These are phyloP conservation scores for Penaeus indicus DNA, from an alignment of 1,140 invertebrate genomes.

Conservation along the genomic window DNA sequence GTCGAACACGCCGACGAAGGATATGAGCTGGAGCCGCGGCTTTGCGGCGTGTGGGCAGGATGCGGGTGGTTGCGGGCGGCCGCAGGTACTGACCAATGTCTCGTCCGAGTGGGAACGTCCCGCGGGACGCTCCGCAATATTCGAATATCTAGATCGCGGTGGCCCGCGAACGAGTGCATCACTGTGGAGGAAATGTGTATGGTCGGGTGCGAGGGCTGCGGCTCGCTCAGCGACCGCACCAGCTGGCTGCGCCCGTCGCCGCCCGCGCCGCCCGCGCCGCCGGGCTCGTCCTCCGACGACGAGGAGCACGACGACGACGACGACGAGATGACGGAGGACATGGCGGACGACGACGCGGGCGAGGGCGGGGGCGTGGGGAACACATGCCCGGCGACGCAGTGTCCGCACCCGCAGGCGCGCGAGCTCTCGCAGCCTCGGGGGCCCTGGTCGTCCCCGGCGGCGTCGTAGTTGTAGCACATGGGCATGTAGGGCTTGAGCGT, in stretches of 20 bases:
- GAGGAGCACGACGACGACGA: conserved; percentile 42
- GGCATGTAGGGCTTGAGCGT: conserved; percentile 70
- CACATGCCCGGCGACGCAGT: conserved; percentile 52
- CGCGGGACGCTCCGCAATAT: conserved; percentile 38
- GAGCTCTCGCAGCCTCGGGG: conserved; percentile 39
- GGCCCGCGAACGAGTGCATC: conserved; percentile 44
- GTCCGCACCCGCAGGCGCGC: conserved; percentile 56
- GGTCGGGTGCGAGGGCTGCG: conserved; percentile 28
- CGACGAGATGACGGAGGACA: conserved; percentile 46
- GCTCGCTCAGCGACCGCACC: conserved; percentile 55
- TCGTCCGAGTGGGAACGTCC: conserved; percentile 27
- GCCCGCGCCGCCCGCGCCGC: not conserved
- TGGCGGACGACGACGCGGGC: conserved; percentile 65
- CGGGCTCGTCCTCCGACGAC: conserved; percentile 54
- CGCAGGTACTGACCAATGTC: conserved; percentile 53
- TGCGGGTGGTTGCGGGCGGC: not conserved
- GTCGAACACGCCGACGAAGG: not conserved
- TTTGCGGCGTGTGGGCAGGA: not conserved
- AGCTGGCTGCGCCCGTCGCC: conserved; percentile 38
- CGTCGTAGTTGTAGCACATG: conserved; percentile 69
- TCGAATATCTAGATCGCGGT: conserved; percentile 53
- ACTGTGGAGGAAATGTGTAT: conserved; percentile 52
- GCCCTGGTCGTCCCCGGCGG: conserved; percentile 40
- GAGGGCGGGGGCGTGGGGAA: conserved; percentile 66
- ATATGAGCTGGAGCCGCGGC: not conserved